Evolutionary conservation across 2,888 invertebrate species (phyloP).

Genomic region (Margaritifera margaritifera): DNA sequence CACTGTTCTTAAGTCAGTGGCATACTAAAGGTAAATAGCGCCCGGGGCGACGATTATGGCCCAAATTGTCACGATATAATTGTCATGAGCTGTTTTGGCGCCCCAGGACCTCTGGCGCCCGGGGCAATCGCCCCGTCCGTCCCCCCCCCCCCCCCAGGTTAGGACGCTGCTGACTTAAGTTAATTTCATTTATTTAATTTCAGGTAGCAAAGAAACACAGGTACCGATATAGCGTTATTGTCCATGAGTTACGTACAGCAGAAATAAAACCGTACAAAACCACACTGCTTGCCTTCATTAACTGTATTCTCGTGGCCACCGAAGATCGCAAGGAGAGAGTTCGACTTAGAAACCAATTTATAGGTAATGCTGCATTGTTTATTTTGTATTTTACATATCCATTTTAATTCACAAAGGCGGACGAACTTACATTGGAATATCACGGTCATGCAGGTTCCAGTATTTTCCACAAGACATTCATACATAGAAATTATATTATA

Average conservation of each 20-base stretch:
- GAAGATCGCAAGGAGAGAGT: slow-evolving; percentile 89
- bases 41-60: no score
- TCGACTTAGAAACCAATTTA: slow-evolving; percentile 93
- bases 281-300: slow-evolving; percentile 92
- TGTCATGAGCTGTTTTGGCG: no score
- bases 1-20: no score
- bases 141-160: no score
- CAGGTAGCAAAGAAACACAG: slow-evolving; percentile 90
- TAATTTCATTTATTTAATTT: slow-evolving; percentile 12
- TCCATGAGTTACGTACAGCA: slow-evolving; percentile 86
- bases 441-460: background rate
- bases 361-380: slow-evolving; percentile 80
- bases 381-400: slow-evolving; percentile 1
- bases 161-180: no score
- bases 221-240: slow-evolving; percentile 90
- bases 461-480: no score
- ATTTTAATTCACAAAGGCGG: slow-evolving; percentile 2
- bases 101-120: no score
- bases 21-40: no score
- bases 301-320: slow-evolving; percentile 94
- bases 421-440: background rate
- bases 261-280: slow-evolving; percentile 89
- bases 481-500: no score
- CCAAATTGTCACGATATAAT: no score
- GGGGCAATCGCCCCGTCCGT: no score